These are phyloP conservation scores for Pedionomus torquatus DNA, from an alignment of 2,113 vertebrate genomes.

Conservation along the genomic window DNA sequence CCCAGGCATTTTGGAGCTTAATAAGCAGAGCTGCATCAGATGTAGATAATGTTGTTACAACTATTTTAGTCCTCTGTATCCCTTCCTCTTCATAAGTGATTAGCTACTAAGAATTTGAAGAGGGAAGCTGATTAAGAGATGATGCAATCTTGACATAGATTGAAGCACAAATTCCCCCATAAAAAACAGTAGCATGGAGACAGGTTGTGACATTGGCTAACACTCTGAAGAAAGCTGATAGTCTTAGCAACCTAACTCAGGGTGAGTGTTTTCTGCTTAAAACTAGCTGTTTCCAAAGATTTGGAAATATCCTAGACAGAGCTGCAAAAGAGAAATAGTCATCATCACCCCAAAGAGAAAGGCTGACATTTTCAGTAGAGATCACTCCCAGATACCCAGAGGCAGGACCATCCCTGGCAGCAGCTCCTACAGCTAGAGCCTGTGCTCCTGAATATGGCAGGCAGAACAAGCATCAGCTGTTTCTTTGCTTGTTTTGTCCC, in stretches of 20 bases:
- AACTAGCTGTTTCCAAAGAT: background rate
- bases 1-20: background rate
- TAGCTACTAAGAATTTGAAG: background rate
- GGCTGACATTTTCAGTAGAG: background rate
- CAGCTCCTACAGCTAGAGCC: background rate
- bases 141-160: background rate
- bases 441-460: rapidly evolving
- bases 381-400: background rate
- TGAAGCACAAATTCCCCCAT: background rate
- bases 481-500: background rate
- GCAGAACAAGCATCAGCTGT: background rate
- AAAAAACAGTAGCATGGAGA: background rate
- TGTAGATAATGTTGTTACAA: background rate
- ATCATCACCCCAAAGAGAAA: background rate
- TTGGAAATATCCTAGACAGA: background rate
- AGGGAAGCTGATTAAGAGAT: background rate
- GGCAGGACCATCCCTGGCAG: background rate
- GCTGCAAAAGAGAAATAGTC: background rate
- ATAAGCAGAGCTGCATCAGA: background rate
- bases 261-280: background rate
- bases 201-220: background rate
- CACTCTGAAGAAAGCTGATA: background rate
- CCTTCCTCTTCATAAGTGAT: background rate
- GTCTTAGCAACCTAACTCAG: background rate
- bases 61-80: background rate